These are phyloP conservation scores for Delia radicum DNA, from an alignment of 1,140 invertebrate species.

Conservation along the genomic window DNA sequence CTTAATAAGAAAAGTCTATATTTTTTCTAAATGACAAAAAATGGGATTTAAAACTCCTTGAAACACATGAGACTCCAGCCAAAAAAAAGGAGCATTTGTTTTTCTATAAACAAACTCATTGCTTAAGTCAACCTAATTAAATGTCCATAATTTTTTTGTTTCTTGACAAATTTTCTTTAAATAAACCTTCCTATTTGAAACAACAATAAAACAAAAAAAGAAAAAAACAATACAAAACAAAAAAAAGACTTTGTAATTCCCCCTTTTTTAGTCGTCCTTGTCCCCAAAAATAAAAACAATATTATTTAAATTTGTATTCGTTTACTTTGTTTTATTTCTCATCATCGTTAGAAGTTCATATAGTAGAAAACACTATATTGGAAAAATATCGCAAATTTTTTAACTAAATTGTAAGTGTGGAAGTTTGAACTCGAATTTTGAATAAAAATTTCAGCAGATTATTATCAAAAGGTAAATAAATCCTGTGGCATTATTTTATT, in stretches of 20 bases:
- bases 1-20: no score
- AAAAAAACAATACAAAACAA: neutral
- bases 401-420: neutral
- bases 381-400: neutral
- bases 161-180: neutral
- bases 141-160: neutral
- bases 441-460: no score
- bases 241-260: neutral
- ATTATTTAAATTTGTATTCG: neutral
- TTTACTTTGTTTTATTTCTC: no score
- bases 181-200: neutral
- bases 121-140: neutral
- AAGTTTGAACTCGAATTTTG: no score
- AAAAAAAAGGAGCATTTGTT: neutral
- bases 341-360: no score
- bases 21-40: neutral
- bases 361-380: no score
- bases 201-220: neutral
- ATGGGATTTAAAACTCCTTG: neutral
- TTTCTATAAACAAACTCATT: neutral
- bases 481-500: no score
- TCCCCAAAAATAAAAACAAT: neutral
- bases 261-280: neutral
- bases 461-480: no score
- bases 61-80: neutral